Base-by-base conservation (phyloP, 2,888 invertebrate genomes). In the Drosophila mettleri region DNA sequence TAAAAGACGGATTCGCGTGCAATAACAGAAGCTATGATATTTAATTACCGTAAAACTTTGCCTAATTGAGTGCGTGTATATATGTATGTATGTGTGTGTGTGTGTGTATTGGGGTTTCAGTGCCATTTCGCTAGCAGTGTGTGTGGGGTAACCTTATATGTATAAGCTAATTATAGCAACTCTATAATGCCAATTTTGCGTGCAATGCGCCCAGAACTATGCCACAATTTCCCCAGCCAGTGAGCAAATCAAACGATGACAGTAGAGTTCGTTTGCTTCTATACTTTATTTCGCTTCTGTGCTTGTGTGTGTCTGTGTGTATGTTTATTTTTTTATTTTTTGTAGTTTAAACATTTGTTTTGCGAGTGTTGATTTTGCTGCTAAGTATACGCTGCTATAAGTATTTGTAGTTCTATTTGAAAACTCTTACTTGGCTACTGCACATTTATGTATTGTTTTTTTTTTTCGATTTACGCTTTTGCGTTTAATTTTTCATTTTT, bases 391-490 rank as follows among this genome's bases (percentile, higher is more conserved):
- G 62, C 61, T 54, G 61, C 61, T 72, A 74, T 80, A 75, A 76
- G 69, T 86, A 79, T 77, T 79, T 78, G 75, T 75, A 69, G 64
- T 67, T 86, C 82, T 86, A 76, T 78, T 76, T 68, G 72, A 87
- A 88, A 86, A 88, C 87, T 83, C 86, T 84, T 88, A 88, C 78
- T 72, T 80, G 67, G 69, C 84, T 86, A 87, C 88, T 86, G 80
- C 88, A 80, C 89, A 74, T 86, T 79, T 82, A 87, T 76, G 67
- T 76, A 69, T 64, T 46, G 34, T 34, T 39, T 38, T 43, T 27
- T 20, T 36, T 59, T 77, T 69, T 72, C 57, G 49, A 52, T 69
- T 61, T 65, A 74, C 52, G 57, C 60, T 43, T 64, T 54, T 52
- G 58, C 29, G 65, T 65, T 67, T 38, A 38, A 51, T 67, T 60